Evolutionary conservation across 1,140 invertebrate species (phyloP).

Genomic region (Hirudo medicinalis): DNA sequence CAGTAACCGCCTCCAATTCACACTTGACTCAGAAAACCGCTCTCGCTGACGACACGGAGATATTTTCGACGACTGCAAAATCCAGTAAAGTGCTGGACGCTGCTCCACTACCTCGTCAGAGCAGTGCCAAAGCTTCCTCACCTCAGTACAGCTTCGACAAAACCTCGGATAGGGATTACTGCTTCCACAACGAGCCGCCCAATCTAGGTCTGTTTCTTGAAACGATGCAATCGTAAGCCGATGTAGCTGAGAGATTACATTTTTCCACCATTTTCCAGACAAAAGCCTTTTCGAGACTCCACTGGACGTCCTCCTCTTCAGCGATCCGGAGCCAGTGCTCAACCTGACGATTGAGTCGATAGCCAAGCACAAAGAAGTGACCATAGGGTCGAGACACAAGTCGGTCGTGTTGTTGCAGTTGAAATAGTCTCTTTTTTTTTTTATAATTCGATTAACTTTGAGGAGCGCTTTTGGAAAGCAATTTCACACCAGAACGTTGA

Average conservation of each 20-base stretch:
- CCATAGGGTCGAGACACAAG: constrained; percentile 50
- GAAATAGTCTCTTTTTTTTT: not conserved
- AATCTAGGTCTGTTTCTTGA: no score
- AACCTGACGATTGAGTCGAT: constrained; percentile 56
- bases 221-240: not conserved
- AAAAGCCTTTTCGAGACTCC: constrained; percentile 25
- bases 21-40: no score
- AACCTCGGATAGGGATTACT: not conserved
- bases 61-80: no score
- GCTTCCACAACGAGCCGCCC: no score
- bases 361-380: constrained; percentile 52
- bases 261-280: not conserved
- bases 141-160: constrained; percentile 9
- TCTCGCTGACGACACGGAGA: no score
- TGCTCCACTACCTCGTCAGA: no score
- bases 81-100: no score
- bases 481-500: no score
- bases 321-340: constrained; percentile 47
- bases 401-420: constrained; percentile 26
- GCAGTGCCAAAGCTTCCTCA: no score
- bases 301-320: constrained; percentile 42
- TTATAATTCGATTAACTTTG: not conserved
- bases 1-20: constrained; percentile 1
- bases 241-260: not conserved
- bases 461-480: no score